Evolutionary conservation across 2,888 invertebrate species (phyloP), one percentile per base, ranked within the genome.

Genomic region (Harpagoxenus sublaevis): DNA sequence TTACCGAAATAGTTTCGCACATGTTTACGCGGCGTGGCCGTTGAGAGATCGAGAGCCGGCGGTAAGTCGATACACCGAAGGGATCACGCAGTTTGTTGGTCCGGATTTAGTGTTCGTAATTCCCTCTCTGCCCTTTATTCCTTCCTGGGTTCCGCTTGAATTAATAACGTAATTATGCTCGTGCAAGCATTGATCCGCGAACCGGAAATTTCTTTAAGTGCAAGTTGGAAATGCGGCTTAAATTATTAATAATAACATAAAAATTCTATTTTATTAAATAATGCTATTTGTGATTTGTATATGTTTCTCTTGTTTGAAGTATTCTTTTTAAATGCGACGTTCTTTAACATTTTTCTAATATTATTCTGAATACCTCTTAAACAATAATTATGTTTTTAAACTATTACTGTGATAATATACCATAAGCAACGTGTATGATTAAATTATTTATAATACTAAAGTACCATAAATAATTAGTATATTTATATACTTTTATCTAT

Each of bases 1-100:
- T 81, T 60, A 28, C 45, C 62, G 23, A 84, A 86, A 86, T 60
- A 74, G 55, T 79, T 78, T 78, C 12, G 51, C 66, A 55, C 57
- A 57, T 42, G 35, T 73, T 51, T 35, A 28, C 62, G n/a, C 12
- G 12, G 53, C 51, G 23, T 9, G 77, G 28, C 45, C 45, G n/a
- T 9, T 31, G 31, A 39, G 28, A 12, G 55, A 48, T 53, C 28
- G 70, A 15, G 31, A 57, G 15, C 55, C 2, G 31, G n/a, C 31
- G 18, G 35, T 73, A 81, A 81, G 48, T 73, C 79, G 79, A 71
- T 71, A 4, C 45, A 4, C 45, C 12, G 35, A 81, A 48, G 57
- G 79, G 57, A 60, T 79, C 60, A 60, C 35, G 35, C 55, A 73
- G 48, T 48, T 79, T 28, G 73, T 48, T 28, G 57, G 35, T 39